Evolutionary conservation across 2,797 vertebrate species (phyloP).

Genomic region (Peromyscus attwateri): DNA sequence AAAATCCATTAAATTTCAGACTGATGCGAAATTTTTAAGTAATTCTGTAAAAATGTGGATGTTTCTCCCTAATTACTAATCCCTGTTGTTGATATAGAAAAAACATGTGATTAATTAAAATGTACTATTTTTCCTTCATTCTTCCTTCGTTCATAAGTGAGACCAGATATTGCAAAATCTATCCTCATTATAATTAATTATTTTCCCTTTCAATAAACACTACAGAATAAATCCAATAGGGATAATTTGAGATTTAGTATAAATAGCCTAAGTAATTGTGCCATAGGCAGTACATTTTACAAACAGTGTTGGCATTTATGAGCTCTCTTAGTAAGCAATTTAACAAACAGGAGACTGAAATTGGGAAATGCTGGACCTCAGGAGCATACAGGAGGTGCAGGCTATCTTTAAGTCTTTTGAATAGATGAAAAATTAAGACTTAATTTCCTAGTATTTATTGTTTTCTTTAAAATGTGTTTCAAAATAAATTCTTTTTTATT

Average conservation of each 20-base stretch:
- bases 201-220: background rate
- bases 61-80: background rate
- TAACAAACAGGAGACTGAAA: background rate
- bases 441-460: background rate
- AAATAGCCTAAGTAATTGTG: background rate
- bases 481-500: background rate
- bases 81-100: background rate
- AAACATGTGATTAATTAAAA: background rate
- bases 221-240: background rate
- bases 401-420: background rate
- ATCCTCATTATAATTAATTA: background rate
- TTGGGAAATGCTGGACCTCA: background rate
- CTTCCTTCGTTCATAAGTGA: background rate
- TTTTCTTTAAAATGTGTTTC: constrained; percentile 2
- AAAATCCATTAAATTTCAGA: background rate
- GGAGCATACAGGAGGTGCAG: background rate
- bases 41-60: background rate
- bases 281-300: background rate
- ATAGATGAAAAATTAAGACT: background rate
- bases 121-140: background rate
- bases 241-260: background rate
- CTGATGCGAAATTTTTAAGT: background rate
- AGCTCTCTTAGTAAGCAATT: background rate
- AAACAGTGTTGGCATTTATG: background rate
- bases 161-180: constrained; percentile 7